Percentiles rank a stretch among this genome's conserved stretches.
Evolutionary conservation across 2,797 vertebrate genomes (phyloP).

Genomic region (Menidia menidia): DNA sequence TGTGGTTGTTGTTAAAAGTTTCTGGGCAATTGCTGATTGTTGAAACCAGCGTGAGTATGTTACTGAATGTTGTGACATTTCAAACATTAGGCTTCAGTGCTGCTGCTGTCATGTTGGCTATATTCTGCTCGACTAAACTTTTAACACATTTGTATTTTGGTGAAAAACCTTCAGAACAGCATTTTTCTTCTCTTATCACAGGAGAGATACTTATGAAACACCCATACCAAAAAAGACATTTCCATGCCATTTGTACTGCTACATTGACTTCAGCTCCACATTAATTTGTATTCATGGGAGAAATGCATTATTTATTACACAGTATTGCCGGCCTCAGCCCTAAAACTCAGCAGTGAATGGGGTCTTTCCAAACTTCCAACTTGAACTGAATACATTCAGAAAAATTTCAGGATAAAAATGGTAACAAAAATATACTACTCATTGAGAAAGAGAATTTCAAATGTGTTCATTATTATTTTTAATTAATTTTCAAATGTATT

Average conservation of each 20-base stretch:
- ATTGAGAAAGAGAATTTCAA: not conserved
- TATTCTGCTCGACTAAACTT: not conserved
- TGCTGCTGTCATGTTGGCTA: not conserved
- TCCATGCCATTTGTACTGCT: conserved; percentile 41
- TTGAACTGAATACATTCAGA: not conserved
- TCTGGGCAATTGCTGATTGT: not conserved
- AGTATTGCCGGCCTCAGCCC: conserved; percentile 16
- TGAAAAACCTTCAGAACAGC: not conserved
- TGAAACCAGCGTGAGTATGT: not conserved
- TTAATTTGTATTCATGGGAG: conserved; percentile 24
- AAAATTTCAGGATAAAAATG: not conserved
- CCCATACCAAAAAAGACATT: conserved; percentile 6
- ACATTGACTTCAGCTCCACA: conserved; percentile 35
- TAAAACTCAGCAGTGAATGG: conserved; percentile 22
- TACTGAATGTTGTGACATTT: not conserved
- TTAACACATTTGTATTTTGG: not conserved
- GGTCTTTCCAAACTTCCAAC: conserved; percentile 17
- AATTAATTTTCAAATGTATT: not conserved
- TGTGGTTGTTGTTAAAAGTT: not conserved
- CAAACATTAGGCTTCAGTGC: not conserved
- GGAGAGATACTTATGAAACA: not conserved
- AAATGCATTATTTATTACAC: conserved; percentile 32
- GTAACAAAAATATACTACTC: not conserved
- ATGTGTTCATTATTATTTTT: not conserved
- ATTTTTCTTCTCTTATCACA: not conserved